These are phyloP conservation scores for Adoxophyes honmai DNA, from an alignment of 1,140 invertebrate genomes.

Conservation along the genomic window DNA sequence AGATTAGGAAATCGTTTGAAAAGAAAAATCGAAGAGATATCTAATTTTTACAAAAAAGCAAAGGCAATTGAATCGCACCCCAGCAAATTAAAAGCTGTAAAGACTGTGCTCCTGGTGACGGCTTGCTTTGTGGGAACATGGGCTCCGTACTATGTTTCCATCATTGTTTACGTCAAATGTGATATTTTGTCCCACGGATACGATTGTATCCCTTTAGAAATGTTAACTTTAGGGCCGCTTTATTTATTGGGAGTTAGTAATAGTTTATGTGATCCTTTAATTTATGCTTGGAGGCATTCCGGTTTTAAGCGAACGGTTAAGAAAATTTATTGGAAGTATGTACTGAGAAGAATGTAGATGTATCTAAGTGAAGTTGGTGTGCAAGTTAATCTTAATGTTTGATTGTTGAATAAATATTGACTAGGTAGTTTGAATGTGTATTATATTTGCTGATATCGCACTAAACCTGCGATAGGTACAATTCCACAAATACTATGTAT, in stretches of 20 bases:
- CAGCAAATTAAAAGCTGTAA: constrained; percentile 40
- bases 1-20: constrained; percentile 4
- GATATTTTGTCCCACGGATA: constrained; percentile 37
- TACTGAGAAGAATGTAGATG: constrained; percentile 6
- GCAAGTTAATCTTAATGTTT: too few relatives aligned
- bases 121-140: constrained; percentile 38
- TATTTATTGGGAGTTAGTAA: constrained; percentile 37
- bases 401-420: too few relatives aligned
- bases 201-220: constrained; percentile 36
- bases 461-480: too few relatives aligned
- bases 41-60: constrained; percentile 21
- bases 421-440: too few relatives aligned
- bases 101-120: constrained; percentile 35
- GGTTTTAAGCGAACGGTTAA: constrained; percentile 33
- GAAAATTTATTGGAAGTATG: constrained; percentile 36
- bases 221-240: constrained; percentile 35
- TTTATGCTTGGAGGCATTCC: constrained; percentile 43
- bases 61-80: constrained; percentile 22
- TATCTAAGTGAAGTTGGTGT: neutral
- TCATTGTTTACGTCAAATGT: constrained; percentile 43
- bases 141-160: constrained; percentile 37
- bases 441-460: too few relatives aligned
- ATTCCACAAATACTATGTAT: too few relatives aligned
- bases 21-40: constrained; percentile 17
- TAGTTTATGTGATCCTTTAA: constrained; percentile 37